Base-by-base conservation (phyloP, 2,797 vertebrate species). In the Poecile montanus region DNA sequence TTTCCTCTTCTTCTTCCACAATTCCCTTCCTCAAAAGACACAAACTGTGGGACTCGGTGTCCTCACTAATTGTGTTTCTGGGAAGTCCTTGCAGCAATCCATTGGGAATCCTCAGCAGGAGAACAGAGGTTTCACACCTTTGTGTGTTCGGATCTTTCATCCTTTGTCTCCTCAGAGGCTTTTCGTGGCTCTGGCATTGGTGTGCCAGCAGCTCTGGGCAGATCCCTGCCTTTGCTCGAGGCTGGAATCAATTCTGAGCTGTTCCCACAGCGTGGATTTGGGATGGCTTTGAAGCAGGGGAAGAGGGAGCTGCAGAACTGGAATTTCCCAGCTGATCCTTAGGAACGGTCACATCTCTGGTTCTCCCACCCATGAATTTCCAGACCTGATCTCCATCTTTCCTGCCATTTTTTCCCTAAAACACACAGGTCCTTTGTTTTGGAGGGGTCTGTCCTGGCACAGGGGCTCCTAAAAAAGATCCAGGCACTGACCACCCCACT, bases 271-370 rank as follows among this genome's bases (percentile, higher is more conserved):
- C 3, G 2, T 34, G 54, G n/a, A 19, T 56, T 70, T 72, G 56
- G 86, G 62, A 19, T 68, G 67, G 36, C 4, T 53, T 25, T 53
- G 36, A 25, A 17, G 61, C 7, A 27, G 72, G 30, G 51, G 70
- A 84, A 50, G 32, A 40, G 62, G 57, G 73, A 57, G 15, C 67
- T 74, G 23, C 27, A 80, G 85, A 21, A 32, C 18, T 51, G 42
- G 91, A 56, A 54, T 80, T 82, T 89, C 53, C 40, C 67, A 62
- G 72, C 70, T 76, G 66, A 34, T 85, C 12, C 77, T 90, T n/a
- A 62, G 57, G 91, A 67, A 32, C 10, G 1, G 14, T 25, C 50
- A 5, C 11, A 10, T 47, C 83, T 32, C 77, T 47, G 38, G 21
- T 75, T 61, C 73, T 91, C 74, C 15, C 25, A 54, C 12, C 70